Conservation (phyloP, 2,797 vertebrate genomes). For the Chrysolophus pictus region DNA sequence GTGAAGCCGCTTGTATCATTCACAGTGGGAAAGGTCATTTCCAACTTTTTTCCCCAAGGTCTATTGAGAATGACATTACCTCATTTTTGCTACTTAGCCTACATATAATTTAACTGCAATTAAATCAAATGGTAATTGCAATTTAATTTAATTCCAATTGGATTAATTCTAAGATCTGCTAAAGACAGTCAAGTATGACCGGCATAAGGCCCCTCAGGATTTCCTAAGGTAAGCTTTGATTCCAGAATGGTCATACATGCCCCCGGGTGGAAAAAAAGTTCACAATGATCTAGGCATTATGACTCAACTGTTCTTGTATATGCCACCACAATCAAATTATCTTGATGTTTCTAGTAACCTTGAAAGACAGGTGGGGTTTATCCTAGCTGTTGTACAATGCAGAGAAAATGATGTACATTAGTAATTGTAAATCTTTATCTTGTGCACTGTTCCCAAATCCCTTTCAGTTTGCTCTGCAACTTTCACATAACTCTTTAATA, state of each 20-base stretch:
- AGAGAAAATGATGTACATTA: background rate
- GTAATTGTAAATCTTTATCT: background rate
- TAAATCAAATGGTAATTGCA: slow-evolving; percentile 5
- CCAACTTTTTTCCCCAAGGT: background rate
- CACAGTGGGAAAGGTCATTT: background rate
- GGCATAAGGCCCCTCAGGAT: background rate
- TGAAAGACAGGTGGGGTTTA: background rate
- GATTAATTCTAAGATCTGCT: slow-evolving; percentile 1
- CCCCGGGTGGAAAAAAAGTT: background rate
- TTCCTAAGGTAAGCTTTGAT: background rate
- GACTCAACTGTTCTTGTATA: background rate
- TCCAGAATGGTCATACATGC: background rate
- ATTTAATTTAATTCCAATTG: slow-evolving; percentile 32
- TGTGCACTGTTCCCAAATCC: background rate
- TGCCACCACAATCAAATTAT: background rate
- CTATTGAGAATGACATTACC: background rate
- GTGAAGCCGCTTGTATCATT: background rate
- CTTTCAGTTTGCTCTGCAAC: background rate
- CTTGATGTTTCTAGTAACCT: background rate
- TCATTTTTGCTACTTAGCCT: background rate
- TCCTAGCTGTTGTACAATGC: background rate
- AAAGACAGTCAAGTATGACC: slow-evolving; percentile 1
- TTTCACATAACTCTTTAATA: background rate
- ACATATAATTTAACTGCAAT: slow-evolving; percentile 9
- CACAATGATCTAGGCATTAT: background rate